phyloP scores from a whole-genome alignment of 2,797 vertebrate species.

The Smutsia gigantea region DNA sequence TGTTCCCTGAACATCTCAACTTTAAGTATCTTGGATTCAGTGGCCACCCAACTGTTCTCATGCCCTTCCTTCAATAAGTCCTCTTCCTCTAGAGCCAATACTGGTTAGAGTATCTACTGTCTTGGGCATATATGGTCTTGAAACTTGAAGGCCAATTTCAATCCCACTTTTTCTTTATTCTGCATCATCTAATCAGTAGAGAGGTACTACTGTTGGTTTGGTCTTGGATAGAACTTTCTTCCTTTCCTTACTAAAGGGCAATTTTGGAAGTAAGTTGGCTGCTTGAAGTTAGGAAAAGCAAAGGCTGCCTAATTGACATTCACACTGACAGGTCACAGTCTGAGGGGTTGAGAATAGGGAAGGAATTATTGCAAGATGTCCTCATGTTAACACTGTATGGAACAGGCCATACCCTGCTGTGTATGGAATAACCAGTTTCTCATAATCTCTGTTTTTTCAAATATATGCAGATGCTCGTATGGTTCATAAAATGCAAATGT shows the following conservation, averaged over 20 bases:
- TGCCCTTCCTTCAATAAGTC: neutral
- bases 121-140: neutral
- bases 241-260: neutral
- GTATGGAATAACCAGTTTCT: constrained; percentile 1
- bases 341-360: neutral
- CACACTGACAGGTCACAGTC: neutral
- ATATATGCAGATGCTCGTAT: neutral
- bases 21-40: neutral
- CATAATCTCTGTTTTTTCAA: neutral
- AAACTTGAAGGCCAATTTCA: neutral
- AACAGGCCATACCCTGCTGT: neutral
- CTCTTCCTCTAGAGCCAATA: neutral
- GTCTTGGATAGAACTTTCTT: neutral
- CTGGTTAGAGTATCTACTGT: neutral
- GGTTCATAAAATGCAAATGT: constrained; percentile 29
- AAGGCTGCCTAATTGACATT: neutral
- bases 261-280: neutral
- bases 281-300: neutral
- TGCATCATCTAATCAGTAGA: neutral
- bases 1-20: neutral
- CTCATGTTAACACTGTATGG: neutral
- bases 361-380: neutral
- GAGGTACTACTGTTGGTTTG: neutral
- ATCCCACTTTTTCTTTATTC: neutral
- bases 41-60: neutral